Evolutionary conservation across 2,797 vertebrate species (phyloP).

Genomic region (Mastacembelus armatus): DNA sequence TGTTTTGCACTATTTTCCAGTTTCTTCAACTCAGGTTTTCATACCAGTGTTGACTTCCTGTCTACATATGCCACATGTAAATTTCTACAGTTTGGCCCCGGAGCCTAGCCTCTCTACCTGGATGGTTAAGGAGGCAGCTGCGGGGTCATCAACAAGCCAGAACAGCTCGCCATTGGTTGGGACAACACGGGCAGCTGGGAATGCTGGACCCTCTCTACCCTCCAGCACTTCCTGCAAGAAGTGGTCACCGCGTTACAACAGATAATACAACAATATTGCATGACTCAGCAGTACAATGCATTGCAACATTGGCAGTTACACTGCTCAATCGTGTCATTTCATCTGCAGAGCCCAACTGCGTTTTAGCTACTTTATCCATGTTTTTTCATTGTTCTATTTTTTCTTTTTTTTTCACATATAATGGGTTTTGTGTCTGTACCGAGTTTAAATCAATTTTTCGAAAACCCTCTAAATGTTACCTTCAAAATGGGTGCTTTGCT

Average conservation of each 20-base stretch:
- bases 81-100: constrained; percentile 74
- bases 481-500: constrained; percentile 91
- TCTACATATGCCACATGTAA: neutral
- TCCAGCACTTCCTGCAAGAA: constrained; percentile 87
- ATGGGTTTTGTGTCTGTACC: neutral
- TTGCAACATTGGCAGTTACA: neutral
- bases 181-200: constrained; percentile 88
- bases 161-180: constrained; percentile 86
- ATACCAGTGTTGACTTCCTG: neutral
- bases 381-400: neutral
- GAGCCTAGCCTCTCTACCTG: constrained; percentile 85
- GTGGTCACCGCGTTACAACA: constrained; percentile 23
- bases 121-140: constrained; percentile 85
- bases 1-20: constrained; percentile 20
- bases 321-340: neutral
- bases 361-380: neutral
- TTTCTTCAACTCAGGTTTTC: neutral
- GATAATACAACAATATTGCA: neutral
- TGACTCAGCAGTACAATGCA: neutral
- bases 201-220: constrained; percentile 78
- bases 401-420: neutral
- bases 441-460: constrained; percentile 3
- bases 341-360: no score
- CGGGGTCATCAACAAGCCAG: constrained; percentile 92
- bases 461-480: no score